Conservation (phyloP, 1,140 invertebrate species). For the roundworm (Caenorhabditis elegans) region DNA sequence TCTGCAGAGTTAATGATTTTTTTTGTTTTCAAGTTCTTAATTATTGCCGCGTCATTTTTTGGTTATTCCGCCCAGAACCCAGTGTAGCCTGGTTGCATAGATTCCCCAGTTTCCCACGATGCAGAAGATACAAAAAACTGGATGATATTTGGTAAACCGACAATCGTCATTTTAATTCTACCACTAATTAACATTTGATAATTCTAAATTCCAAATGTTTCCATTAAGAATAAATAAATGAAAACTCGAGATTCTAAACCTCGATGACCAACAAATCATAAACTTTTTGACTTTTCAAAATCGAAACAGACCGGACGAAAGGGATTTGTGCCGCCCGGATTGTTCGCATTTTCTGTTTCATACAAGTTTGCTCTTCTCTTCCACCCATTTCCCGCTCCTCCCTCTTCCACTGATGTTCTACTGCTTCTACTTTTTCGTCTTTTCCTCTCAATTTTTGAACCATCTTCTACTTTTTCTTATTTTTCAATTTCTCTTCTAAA, state of each 20-base stretch:
- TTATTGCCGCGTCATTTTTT: too few relatives aligned
- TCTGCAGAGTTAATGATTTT: too few relatives aligned
- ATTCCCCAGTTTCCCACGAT: too few relatives aligned
- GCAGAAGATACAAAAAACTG: too few relatives aligned
- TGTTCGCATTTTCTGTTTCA: not conserved
- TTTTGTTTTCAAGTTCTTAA: too few relatives aligned
- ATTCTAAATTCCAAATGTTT: too few relatives aligned
- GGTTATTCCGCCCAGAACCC: too few relatives aligned
- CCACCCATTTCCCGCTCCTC: constrained; percentile 17
- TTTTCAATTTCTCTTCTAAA: not conserved
- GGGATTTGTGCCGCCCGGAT: constrained; percentile 20
- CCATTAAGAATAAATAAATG: too few relatives aligned
- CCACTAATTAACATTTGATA: too few relatives aligned
- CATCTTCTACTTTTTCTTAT: not conserved
- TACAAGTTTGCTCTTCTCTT: constrained; percentile 9
- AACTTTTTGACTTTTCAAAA: not conserved
- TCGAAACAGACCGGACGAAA: not conserved
- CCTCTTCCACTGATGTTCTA: constrained; percentile 26
- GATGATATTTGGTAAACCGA: too few relatives aligned
- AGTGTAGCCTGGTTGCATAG: too few relatives aligned
- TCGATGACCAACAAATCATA: not conserved
- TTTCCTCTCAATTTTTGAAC: not conserved
- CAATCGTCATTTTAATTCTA: too few relatives aligned
- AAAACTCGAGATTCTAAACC: not conserved
- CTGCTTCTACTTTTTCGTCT: not conserved